Evolutionary conservation across 2,113 vertebrate species (phyloP).

Genomic region (Odontophorus gujanensis): DNA sequence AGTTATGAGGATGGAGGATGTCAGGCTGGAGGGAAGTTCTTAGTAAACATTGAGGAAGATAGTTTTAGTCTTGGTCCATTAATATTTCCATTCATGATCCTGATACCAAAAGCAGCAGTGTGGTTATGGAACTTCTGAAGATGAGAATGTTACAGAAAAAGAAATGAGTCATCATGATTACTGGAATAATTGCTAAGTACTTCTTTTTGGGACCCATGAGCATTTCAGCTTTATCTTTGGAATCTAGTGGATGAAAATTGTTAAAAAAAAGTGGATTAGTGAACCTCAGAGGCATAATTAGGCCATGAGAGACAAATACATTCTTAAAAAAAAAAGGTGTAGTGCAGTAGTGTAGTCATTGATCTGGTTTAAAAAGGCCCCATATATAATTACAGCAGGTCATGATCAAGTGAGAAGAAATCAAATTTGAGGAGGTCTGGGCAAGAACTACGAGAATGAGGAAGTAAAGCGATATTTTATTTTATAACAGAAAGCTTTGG

Average conservation of each 20-base stretch:
- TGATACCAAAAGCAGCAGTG: neutral
- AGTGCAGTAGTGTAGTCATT: neutral
- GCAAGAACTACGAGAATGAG: neutral
- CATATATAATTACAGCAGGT: neutral
- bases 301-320: neutral
- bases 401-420: neutral
- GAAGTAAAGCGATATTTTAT: neutral
- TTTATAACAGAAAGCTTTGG: neutral
- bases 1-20: neutral
- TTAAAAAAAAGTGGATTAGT: neutral
- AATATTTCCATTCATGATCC: neutral
- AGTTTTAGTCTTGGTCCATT: neutral
- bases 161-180: neutral
- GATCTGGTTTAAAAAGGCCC: neutral
- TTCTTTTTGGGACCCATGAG: fast-evolving
- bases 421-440: neutral
- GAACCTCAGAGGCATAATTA: neutral
- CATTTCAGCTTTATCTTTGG: neutral
- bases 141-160: neutral
- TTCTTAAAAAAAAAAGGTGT: neutral
- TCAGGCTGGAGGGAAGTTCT: neutral
- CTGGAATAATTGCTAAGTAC: neutral
- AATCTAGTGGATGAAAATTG: neutral
- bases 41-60: neutral
- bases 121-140: neutral